Base-by-base conservation (phyloP, 2,797 vertebrate genomes). In the Chelonia mydas region DNA sequence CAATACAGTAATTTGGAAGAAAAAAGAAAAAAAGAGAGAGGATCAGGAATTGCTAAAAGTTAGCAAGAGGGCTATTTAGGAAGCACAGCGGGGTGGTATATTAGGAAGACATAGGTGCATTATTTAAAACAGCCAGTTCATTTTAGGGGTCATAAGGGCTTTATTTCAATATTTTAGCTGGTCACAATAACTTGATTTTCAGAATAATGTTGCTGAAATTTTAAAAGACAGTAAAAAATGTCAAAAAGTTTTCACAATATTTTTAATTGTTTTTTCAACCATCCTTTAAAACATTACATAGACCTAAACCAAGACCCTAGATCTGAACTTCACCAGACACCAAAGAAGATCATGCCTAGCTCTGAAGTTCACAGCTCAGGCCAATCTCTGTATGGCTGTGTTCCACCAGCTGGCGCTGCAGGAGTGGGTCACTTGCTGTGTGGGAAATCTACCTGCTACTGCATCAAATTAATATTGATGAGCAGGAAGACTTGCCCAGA, bases 361-460 rank as follows among this genome's bases (percentile, higher is more conserved):
- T 85, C 84, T 87, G 33, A 85, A 81, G 55, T 1, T 5, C 16
- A 74, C 3, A 1, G 19, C 0, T 91, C 89, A 51, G 16, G 5
- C 49, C 84, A 81, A 47, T 53, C 19, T 41, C 81, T 19, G 17
- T 68, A 28, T 17, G 37, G 51, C 45, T 86, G 2, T 11, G 45
- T 12, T 33, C 4, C n/a, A 25, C 33, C 61, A 37, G 61, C 15
- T 91, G 19, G 33, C 79, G 28, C 23, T 7, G 11, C 16, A 59
- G 3, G 31, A 54, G 72, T 21, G 80, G n/a, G n/a, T 89, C 37
- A 90, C 68, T 33, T 16, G 11, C 3, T 81, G 33, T n/a, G 54
- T 80, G 92, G 76, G 88, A n/a, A 77, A 94, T 51, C 76, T 94
- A 61, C 81, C 82, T 83, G 7, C 90, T 41, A 28, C 31, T 61